Evolutionary conservation across 1,140 invertebrate species (phyloP), one percentile per base, ranked within the genome.

Genomic region (Hestina assimilis): DNA sequence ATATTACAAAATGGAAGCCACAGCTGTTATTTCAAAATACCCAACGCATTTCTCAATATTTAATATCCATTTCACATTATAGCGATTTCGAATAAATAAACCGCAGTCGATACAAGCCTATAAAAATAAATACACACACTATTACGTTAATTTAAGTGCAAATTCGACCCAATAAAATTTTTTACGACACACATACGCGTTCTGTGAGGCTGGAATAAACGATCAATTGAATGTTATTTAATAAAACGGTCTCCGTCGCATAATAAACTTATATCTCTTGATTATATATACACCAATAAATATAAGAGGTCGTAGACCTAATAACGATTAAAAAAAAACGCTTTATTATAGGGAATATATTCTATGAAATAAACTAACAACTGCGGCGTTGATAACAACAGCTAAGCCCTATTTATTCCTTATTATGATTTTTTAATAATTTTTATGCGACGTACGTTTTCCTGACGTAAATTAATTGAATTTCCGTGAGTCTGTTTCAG

Each of bases 81-180:
- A 35, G 19, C 6, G 5, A 9, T 19, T 1, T 31, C 4, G 14
- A 14, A 19, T 38, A 38, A 38, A 19, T 17, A 17, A 38, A 38
- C 6, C 6, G 7, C 4, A 19, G 19, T 33, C 33, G 31, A 47
- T 62, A 66, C 7, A 38, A 42, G 33, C 20, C 41, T 50, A 62
- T 46, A 54, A 33, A 46, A 54, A 31, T 46, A 53, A 55, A 57
- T 54, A 53, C 46, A 28, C 21, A 41, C 24, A 40, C 53, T 28
- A 67, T 65, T 50, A 45, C 19, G 52, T 63, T 51, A 62, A 68
- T 67, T 70, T 57, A 66, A 67, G 62, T 73, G 67, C 63, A 67
- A 73, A 73, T 70, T 65, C 17, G 33, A 46, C 28, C 57, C 59
- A 61, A 68, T 73, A 65, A 70, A 47, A 70, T 63, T 73, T n/a